Percentiles rank a stretch among this genome's conserved stretches.
Conservation (phyloP, 2,797 vertebrate genomes). For the Acanthis flammea region DNA sequence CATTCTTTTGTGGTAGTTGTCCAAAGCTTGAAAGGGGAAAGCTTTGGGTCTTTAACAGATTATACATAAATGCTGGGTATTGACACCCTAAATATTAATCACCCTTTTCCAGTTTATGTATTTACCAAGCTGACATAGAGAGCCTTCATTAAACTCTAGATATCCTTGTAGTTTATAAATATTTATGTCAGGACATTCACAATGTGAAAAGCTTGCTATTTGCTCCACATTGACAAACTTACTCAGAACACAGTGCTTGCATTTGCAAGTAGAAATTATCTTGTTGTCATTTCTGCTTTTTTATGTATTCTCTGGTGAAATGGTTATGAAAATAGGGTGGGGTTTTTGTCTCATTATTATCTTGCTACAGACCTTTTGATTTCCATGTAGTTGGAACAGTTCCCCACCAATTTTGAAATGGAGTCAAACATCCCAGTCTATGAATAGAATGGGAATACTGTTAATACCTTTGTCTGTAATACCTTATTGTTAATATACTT, state of each 20-base stretch:
- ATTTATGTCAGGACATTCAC: background rate
- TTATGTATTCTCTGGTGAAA: background rate
- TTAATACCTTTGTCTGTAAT: background rate
- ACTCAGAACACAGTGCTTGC: background rate
- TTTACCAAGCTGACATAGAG: background rate
- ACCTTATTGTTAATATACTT: background rate
- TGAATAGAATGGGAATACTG: background rate
- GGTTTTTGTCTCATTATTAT: background rate
- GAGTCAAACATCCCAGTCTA: background rate
- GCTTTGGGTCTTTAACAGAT: background rate
- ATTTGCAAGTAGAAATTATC: background rate
- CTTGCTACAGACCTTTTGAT: background rate
- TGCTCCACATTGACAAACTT: background rate
- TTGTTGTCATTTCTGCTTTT: background rate
- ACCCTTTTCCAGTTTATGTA: background rate
- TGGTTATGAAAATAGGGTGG: background rate
- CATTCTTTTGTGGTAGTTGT: background rate
- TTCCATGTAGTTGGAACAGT: background rate
- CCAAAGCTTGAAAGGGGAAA: background rate
- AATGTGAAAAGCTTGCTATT: background rate
- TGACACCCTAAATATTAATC: background rate
- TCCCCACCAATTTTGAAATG: background rate
- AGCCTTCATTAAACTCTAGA: background rate
- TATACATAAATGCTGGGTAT: background rate
- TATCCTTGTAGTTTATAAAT: background rate